phyloP scores from a whole-genome alignment of 1,140 invertebrate species.

The Ceratitis capitata region DNA sequence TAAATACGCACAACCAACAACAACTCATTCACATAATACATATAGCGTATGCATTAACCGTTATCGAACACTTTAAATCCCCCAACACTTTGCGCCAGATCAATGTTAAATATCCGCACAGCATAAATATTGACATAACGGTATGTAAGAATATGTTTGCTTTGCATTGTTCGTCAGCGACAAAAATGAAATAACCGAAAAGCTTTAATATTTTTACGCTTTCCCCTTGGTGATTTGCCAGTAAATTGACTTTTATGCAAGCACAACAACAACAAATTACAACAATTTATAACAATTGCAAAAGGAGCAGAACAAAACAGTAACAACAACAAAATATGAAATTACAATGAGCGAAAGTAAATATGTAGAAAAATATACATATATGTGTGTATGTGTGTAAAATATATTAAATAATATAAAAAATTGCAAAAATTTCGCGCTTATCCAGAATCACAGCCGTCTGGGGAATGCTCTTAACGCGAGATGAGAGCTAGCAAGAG shows the following conservation, averaged over 20 bases:
- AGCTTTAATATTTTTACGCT: background rate
- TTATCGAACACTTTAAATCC: background rate
- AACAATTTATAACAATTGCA: background rate
- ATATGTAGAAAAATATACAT: too few species aligned
- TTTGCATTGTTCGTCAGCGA: background rate
- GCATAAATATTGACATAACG: background rate
- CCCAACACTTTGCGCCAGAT: background rate
- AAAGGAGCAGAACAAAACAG: background rate
- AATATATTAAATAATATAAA: background rate
- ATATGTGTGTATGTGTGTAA: background rate
- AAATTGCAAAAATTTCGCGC: background rate
- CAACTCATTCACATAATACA: too few species aligned
- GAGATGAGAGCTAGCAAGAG: too few species aligned
- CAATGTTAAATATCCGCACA: background rate
- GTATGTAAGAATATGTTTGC: background rate
- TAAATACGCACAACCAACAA: too few species aligned
- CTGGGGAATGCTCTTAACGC: background rate
- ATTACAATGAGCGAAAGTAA: background rate
- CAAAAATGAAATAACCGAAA: background rate
- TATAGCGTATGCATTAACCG: background rate
- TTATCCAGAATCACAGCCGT: background rate
- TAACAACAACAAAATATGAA: background rate
- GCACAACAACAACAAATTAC: background rate
- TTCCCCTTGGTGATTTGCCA: background rate
- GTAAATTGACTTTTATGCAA: constrained; percentile 1